A percentile compares a stretch with the other conserved stretches of the same genome.
These are phyloP conservation scores for Xanthia togata DNA, from an alignment of 2,888 invertebrate species.

Conservation along the genomic window DNA sequence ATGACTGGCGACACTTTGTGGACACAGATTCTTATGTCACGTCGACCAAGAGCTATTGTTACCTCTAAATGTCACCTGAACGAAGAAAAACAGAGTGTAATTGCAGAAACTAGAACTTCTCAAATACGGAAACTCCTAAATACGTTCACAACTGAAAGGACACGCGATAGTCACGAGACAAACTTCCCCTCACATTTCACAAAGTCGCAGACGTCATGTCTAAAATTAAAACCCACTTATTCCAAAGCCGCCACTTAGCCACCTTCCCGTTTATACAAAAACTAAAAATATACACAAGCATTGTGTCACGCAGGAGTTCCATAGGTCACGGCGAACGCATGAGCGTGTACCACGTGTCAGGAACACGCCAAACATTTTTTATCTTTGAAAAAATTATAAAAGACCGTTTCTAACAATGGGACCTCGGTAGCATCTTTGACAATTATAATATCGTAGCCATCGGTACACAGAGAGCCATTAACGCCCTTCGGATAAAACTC, in stretches of 20 bases:
- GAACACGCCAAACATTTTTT: slow-evolving; percentile 90
- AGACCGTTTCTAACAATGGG: slow-evolving; percentile 87
- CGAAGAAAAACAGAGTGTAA: slow-evolving; percentile 28
- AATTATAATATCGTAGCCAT: slow-evolving; percentile 88
- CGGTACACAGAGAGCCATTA: slow-evolving; percentile 76
- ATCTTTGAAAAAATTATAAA: slow-evolving; percentile 90
- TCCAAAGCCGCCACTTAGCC: slow-evolving; percentile 89
- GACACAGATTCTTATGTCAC: slow-evolving; percentile 77
- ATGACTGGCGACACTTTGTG: slow-evolving; percentile 82
- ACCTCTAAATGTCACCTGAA: slow-evolving; percentile 50
- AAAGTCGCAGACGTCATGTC: slow-evolving; percentile 85
- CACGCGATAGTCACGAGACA: slow-evolving; percentile 87
- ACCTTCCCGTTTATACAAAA: slow-evolving; percentile 88
- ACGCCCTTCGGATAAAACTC: slow-evolving; percentile 64
- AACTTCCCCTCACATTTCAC: slow-evolving; percentile 86
- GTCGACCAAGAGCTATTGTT: slow-evolving; percentile 71
- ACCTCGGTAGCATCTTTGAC: slow-evolving; percentile 90
- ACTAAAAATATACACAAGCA: slow-evolving; percentile 88
- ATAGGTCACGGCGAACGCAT: slow-evolving; percentile 88
- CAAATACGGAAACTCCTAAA: slow-evolving; percentile 66
- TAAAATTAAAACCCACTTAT: slow-evolving; percentile 90
- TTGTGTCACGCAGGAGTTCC: slow-evolving; percentile 89
- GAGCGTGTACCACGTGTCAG: slow-evolving; percentile 88
- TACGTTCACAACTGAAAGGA: slow-evolving; percentile 79
- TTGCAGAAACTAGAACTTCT: slow-evolving; percentile 31